These are phyloP conservation scores for Aurelia coerulea DNA, from an alignment of 30 jellyfish, hydroid and myxozoan genomes.

Conservation along the genomic window DNA sequence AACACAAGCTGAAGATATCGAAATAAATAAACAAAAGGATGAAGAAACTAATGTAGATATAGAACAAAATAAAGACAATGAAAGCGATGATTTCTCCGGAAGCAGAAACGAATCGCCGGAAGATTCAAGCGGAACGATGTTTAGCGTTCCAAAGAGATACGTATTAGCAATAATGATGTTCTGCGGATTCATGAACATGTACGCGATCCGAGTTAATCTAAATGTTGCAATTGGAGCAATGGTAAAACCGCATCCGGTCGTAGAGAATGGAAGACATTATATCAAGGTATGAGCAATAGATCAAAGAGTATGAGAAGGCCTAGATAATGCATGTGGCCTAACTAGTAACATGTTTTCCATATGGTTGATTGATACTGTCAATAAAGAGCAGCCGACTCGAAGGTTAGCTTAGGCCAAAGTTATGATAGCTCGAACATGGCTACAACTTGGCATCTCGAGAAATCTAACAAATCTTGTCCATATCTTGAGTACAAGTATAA, in stretches of 20 bases:
- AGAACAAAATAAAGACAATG: not conserved
- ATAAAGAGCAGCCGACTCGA: too few relatives aligned
- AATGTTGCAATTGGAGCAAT: constrained; percentile 99
- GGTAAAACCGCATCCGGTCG: constrained; percentile 92
- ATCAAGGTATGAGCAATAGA: constrained; percentile 65
- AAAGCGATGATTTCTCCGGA: constrained; percentile 17
- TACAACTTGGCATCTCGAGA: too few relatives aligned
- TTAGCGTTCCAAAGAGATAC: constrained; percentile 79
- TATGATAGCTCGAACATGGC: too few relatives aligned
- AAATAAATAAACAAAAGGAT: not conserved
- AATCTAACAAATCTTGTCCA: too few relatives aligned
- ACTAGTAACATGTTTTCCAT: too few relatives aligned
- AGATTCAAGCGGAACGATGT: constrained; percentile 29
- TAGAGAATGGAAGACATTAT: constrained; percentile 74
- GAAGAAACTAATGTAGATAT: not conserved
- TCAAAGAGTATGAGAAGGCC: not conserved
- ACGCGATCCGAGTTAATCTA: constrained; percentile 97
- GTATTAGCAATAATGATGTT: constrained; percentile 93
- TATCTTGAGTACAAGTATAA: too few relatives aligned
- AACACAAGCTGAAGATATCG: not conserved
- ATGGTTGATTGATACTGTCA: too few relatives aligned
- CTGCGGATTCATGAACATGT: constrained; percentile 93
- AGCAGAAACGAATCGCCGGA: constrained; percentile 32
- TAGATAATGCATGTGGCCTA: too few relatives aligned
- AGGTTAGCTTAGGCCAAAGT: too few relatives aligned